Conservation (phyloP, 2,888 invertebrate species). For the Dyspetes luteomarginatus region DNA sequence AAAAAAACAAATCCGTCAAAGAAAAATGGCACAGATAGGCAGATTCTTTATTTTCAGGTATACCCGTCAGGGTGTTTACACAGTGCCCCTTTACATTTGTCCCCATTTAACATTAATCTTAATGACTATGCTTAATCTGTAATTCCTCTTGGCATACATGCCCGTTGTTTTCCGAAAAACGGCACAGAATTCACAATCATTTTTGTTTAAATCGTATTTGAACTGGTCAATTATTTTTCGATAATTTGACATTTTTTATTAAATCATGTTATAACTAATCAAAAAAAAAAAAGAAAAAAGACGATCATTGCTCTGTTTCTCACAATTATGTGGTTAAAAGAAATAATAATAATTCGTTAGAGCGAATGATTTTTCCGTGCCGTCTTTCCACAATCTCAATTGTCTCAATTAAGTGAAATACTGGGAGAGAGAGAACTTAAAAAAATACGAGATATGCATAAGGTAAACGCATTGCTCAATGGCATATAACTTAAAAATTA, state of each 20-base stretch:
- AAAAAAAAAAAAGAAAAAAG: not conserved
- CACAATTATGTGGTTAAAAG: not conserved
- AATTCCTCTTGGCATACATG: no score
- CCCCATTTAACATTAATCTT: no score
- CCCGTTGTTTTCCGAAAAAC: no score
- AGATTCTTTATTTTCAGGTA: no score
- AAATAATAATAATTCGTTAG: not conserved
- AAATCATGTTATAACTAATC: no score
- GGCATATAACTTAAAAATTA: conserved; percentile 70
- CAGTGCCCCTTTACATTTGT: no score
- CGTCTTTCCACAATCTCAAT: conserved; percentile 10
- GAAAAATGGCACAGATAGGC: not conserved
- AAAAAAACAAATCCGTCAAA: not conserved
- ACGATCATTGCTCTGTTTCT: not conserved
- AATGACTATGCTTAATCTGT: no score
- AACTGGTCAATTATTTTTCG: no score
- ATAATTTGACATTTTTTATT: no score
- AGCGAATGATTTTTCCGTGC: not conserved
- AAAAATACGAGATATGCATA: conserved; percentile 30
- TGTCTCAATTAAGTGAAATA: conserved; percentile 3
- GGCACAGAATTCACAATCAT: no score
- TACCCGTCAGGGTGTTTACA: no score
- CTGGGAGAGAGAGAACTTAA: conserved; percentile 25
- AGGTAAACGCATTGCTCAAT: conserved; percentile 71
- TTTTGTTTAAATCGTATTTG: no score